phyloP scores from a whole-genome alignment of 2,797 vertebrate genomes.

The Mus minutoides region DNA sequence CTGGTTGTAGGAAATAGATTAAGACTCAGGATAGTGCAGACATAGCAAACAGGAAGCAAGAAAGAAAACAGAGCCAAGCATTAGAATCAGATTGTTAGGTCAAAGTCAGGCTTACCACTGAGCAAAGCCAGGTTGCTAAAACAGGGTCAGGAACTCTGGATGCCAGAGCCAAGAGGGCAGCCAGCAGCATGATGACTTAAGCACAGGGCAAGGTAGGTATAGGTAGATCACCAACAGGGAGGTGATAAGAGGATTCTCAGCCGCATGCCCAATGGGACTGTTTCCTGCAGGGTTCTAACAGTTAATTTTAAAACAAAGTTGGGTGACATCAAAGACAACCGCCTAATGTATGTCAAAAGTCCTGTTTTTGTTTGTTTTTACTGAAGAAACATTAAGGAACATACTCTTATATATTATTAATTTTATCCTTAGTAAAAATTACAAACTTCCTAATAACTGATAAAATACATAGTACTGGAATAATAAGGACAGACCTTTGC shows the following conservation, averaged over 20 bases:
- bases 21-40: conserved; percentile 2
- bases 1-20: conserved; percentile 22
- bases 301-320: conserved; percentile 67
- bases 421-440: conserved; percentile 60
- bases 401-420: not conserved
- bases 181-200: conserved; percentile 14
- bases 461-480: not conserved
- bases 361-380: conserved; percentile 37
- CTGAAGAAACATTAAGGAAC: conserved; percentile 52
- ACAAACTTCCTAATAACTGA: conserved; percentile 36
- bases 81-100: conserved; percentile 50
- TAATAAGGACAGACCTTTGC: not conserved
- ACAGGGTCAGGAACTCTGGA: conserved; percentile 36
- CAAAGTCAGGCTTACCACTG: conserved; percentile 60
- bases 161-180: conserved; percentile 45
- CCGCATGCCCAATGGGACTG: not conserved
- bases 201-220: not conserved
- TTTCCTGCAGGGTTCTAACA: conserved; percentile 53
- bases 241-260: conserved; percentile 35
- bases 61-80: not conserved
- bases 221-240: conserved; percentile 46
- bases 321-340: conserved; percentile 57
- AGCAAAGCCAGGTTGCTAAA: conserved; percentile 45
- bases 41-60: conserved; percentile 31
- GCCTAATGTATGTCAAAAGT: conserved; percentile 16